These are phyloP conservation scores for Helicoverpa zea DNA, from an alignment of 1,140 invertebrate species.

Conservation along the genomic window DNA sequence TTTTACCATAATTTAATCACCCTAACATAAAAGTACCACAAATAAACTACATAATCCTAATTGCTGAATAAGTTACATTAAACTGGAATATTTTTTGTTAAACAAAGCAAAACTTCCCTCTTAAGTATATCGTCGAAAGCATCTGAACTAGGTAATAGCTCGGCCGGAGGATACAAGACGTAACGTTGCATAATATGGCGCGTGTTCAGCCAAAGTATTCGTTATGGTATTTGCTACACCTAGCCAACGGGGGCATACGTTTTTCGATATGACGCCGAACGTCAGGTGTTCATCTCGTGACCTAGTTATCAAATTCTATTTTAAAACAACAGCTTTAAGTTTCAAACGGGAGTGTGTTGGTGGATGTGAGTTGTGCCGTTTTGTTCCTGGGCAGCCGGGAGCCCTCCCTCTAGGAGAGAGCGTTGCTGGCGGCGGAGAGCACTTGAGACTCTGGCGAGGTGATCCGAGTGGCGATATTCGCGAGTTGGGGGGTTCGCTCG, in stretches of 20 bases:
- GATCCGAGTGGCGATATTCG: conserved; percentile 83
- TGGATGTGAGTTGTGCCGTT: conserved; percentile 62
- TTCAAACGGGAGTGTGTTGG: conserved; percentile 57
- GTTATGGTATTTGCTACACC: conserved; percentile 86
- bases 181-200: conserved; percentile 85
- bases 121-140: conserved; percentile 54
- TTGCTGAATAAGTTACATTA: neutral
- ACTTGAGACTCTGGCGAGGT: conserved; percentile 82
- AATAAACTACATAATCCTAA: too few relatives aligned
- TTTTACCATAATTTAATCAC: conserved; percentile 17
- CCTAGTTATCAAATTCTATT: conserved; percentile 63
- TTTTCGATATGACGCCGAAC: conserved; percentile 84
- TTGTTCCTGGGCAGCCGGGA: conserved; percentile 60
- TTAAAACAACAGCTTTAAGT: conserved; percentile 62
- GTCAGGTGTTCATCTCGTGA: conserved; percentile 83
- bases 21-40: neutral
- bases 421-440: conserved; percentile 76
- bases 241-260: conserved; percentile 85
- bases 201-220: conserved; percentile 85
- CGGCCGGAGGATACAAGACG: conserved; percentile 75
- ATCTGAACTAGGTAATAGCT: conserved; percentile 74
- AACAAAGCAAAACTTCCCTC: conserved; percentile 37
- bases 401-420: conserved; percentile 81
- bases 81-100: conserved; percentile 5
- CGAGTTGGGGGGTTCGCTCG: conserved; percentile 72